Percentiles rank a stretch among this genome's conserved stretches.
These are phyloP conservation scores for Deroplatys truncata DNA, from an alignment of 2,888 invertebrate species.

Conservation along the genomic window DNA sequence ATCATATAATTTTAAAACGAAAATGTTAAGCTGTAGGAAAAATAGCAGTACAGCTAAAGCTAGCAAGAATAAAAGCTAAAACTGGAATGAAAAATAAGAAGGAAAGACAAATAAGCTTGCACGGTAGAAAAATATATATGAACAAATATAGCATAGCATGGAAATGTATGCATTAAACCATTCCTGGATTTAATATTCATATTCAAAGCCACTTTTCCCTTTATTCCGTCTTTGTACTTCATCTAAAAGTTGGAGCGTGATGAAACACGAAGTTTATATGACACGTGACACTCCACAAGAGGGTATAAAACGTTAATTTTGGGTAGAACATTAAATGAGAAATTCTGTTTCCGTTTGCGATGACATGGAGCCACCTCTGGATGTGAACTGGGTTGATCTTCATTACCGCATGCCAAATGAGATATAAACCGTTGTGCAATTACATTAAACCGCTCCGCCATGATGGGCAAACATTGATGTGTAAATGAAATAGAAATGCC, in stretches of 20 bases:
- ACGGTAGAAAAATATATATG: no score
- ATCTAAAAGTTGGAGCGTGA: background rate
- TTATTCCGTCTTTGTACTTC: background rate
- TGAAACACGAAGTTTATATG: background rate
- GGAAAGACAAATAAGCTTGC: no score
- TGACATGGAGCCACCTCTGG: background rate
- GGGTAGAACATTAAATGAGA: background rate
- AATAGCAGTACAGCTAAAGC: no score
- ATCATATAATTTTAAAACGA: no score
- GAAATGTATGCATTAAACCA: no score
- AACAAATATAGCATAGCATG: no score
- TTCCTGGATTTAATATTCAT: no score
- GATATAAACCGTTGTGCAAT: background rate
- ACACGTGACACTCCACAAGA: no score
- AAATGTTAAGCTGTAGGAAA: no score
- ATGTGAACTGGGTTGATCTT: background rate
- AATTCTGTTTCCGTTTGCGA: background rate
- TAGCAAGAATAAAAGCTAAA: no score
- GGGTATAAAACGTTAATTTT: background rate
- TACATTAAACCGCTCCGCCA: background rate
- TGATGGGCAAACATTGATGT: background rate
- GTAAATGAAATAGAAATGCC: background rate
- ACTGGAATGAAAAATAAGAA: no score
- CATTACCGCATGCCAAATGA: background rate
- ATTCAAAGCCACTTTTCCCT: background rate